A percentile compares a stretch with the other conserved stretches of the same genome.
phyloP scores from a whole-genome alignment of 2,797 vertebrate genomes.

The Oophaga sylvatica region DNA sequence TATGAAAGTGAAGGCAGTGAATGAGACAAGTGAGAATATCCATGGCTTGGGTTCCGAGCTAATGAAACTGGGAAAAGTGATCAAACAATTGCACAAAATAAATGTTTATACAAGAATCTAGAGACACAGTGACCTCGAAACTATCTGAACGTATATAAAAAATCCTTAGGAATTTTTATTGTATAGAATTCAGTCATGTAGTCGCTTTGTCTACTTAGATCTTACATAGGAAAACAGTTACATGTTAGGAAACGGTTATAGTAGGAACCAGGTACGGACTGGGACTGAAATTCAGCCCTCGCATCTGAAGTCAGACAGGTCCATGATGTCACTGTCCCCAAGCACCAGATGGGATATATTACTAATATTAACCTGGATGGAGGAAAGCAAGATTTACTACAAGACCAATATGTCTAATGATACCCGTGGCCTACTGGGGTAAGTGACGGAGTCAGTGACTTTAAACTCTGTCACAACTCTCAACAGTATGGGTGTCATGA shows the following conservation, averaged over 20 bases:
- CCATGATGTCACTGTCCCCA: no score
- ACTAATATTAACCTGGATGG: no score
- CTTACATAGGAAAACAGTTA: neutral
- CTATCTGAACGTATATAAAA: neutral
- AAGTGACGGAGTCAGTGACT: no score
- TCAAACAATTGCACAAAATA: neutral
- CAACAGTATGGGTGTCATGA: no score
- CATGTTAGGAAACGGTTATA: neutral
- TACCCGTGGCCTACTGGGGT: no score
- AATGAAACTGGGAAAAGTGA: neutral
- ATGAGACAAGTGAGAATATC: conserved; percentile 26
- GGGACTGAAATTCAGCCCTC: no score
- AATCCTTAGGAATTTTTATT: neutral
- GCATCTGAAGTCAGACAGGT: no score
- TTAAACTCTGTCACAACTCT: no score
- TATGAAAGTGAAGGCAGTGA: conserved; percentile 7
- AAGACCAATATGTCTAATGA: no score
- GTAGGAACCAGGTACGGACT: no score
- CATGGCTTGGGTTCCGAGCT: neutral
- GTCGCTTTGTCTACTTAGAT: neutral
- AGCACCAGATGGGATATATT: no score
- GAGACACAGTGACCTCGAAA: neutral
- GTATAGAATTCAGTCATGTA: neutral
- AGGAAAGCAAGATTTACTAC: no score
- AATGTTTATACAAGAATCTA: neutral